Evolutionary conservation across 2,888 invertebrate genomes (phyloP), one percentile per base, ranked within the genome.

Genomic region (Tetrapedia diversipes): DNA sequence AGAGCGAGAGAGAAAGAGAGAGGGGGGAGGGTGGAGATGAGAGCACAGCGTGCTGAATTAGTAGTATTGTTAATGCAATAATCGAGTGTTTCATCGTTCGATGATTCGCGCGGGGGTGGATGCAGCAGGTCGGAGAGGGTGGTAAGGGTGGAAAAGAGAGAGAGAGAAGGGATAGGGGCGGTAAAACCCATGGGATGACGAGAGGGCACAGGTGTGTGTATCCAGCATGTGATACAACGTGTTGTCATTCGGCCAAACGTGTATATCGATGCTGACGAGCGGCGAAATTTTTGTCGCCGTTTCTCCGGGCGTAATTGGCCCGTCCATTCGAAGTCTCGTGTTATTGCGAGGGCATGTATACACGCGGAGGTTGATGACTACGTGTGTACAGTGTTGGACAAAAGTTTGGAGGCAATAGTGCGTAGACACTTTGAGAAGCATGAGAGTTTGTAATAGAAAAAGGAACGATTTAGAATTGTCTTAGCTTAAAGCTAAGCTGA

Each of bases 51-150:
- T 53, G 77, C 79, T 84, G 86, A 89, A 89, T 89, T 86, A 87
- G 87, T 82, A 87, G 85, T 82, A 88, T 87, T 89, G 89, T 90
- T 90, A 90, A 90, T 90, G 88, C 87, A 89, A 88, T 89, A 89
- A 90, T 90, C 89, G 89, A 88, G 88, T 87, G 89, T 89, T 87
- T 89, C 88, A 90, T 89, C 87, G 88, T 86, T 86, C 87, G 86
- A 90, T 90, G 90, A 90, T 90, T 89, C 86, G 65, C 72, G 65
- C 32, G 39, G 57, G 59, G 22, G 71, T 19, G 68, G 54, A 19
- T n/a, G 39, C 27, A n/a, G 8, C 14, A 14, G 10, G 37, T 11
- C 14, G n/a, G 19, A 4, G 19, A 14, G 54, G 39, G 51, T 19
- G 53, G 29, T 19, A 43, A 14, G 16, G 14, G 7, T 8, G n/a